A percentile compares a stretch with the other conserved stretches of the same genome.
Evolutionary conservation across 2,888 invertebrate genomes (phyloP).

Genomic region (Oscheius sp.): DNA sequence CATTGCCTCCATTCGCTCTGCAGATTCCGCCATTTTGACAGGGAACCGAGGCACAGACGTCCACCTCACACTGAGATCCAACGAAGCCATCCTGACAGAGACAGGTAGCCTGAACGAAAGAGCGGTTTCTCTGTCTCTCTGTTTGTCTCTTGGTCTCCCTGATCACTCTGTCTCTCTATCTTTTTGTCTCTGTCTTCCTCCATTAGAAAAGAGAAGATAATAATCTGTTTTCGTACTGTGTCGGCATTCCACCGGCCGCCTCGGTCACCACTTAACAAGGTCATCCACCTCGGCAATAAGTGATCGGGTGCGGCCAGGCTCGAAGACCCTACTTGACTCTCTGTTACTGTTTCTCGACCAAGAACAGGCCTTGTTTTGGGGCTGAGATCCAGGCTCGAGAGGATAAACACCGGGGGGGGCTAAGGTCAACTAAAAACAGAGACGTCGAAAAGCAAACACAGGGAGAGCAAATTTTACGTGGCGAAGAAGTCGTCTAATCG

Average conservation of each 20-base stretch:
- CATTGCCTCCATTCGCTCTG: slow-evolving; percentile 46
- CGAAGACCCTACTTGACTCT: slow-evolving; percentile 27
- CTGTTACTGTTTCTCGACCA: neutral
- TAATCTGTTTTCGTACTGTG: slow-evolving; percentile 35
- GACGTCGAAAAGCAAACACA: slow-evolving; percentile 25
- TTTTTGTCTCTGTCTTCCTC: neutral
- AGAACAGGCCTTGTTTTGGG: slow-evolving; percentile 6
- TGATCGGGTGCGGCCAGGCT: slow-evolving; percentile 34
- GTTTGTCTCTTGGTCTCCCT: too few relatives aligned
- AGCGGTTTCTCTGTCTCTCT: too few relatives aligned
- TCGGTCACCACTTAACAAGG: slow-evolving; percentile 37
- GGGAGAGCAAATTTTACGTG: slow-evolving; percentile 33
- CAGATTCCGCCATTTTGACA: slow-evolving; percentile 64
- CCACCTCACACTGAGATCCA: slow-evolving; percentile 63
- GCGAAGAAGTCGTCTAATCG: slow-evolving; percentile 7
- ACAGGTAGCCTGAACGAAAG: slow-evolving; percentile 58
- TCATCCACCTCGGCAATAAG: slow-evolving; percentile 36
- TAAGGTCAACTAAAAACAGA: slow-evolving; percentile 29
- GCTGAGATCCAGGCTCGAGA: neutral
- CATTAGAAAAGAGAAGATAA: slow-evolving; percentile 12
- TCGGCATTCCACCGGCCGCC: slow-evolving; percentile 20
- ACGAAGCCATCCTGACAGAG: slow-evolving; percentile 63
- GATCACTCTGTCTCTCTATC: too few relatives aligned
- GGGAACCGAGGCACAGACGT: slow-evolving; percentile 60
- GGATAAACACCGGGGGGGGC: slow-evolving; percentile 13